Evolutionary conservation across 2,797 vertebrate genomes (phyloP).

Genomic region (Triplophysa bombifrons): DNA sequence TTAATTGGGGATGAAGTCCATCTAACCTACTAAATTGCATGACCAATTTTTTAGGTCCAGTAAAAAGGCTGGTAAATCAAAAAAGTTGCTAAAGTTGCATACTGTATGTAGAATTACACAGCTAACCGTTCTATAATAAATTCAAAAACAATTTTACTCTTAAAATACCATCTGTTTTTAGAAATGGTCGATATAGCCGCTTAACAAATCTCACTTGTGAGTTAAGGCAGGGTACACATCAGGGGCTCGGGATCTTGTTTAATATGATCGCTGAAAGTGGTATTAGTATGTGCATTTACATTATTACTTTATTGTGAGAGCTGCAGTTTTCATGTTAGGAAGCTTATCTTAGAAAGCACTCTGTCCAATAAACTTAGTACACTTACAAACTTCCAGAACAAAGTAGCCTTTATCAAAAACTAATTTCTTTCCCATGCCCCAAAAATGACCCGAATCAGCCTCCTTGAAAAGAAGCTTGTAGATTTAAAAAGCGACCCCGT

Average conservation of each 20-base stretch:
- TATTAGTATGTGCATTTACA: slow-evolving; percentile 17
- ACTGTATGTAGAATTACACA: too few species aligned
- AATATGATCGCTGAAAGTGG: neutral
- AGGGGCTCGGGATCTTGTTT: neutral
- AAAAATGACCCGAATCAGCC: slow-evolving; percentile 40
- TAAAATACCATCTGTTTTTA: too few species aligned
- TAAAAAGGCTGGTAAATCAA: too few species aligned
- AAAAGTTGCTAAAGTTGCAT: too few species aligned
- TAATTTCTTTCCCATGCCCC: slow-evolving; percentile 18
- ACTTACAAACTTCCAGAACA: neutral
- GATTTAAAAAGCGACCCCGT: slow-evolving; percentile 44
- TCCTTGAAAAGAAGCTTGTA: slow-evolving; percentile 43
- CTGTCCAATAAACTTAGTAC: neutral
- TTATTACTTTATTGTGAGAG: neutral
- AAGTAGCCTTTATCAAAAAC: slow-evolving; percentile 8
- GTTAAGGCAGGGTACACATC: neutral
- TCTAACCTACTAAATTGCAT: too few species aligned
- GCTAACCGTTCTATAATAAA: too few species aligned
- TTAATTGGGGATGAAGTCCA: too few species aligned
- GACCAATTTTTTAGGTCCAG: too few species aligned
- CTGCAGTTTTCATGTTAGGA: neutral
- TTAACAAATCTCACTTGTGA: neutral
- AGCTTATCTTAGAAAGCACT: neutral
- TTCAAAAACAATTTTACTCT: too few species aligned
- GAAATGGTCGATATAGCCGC: neutral